Base-by-base conservation (phyloP, 35 echinoderm and acorn worm species). In the Acanthaster planci region DNA sequence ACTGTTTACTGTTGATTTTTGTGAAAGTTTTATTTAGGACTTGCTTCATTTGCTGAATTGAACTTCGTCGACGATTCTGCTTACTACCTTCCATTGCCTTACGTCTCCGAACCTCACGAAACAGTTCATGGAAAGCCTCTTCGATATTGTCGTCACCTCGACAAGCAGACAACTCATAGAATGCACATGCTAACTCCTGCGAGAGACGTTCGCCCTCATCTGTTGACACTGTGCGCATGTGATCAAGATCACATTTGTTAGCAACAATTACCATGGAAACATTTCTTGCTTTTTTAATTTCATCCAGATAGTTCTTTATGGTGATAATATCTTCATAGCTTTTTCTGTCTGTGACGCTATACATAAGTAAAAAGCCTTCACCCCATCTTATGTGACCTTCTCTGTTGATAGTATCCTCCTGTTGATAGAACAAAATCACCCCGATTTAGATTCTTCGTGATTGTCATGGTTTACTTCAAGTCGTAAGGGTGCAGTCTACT, bases 11-110 rank as follows among this genome's bases (percentile, higher is more conserved):
- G 80, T 97, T 97, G 36, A 97, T 97, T 64, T 97, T 97, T 23
- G 90, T 97, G 37, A 97, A 79, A 37, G 90, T 97, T 78, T 93
- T 93, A 72, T 97, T 97, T 3, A 97, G 40, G 7, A 93, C 94
- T 79, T 97, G 94, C 76, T 97, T 97, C 94, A 97, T 92, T 40
- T 92, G 90, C 72, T 97, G 94, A 38, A 92, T 90, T 8, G 94
- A 93, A 64, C 90, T 93, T 32, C 94, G 83, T 72, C 64, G 22
- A 42, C 90, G 80, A 32, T 87, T 77, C 6, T 79, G 60, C 77
- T 90, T 92, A 58, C 60, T 86, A 27, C 80, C 80, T 51, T 86
- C 90, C 79, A 93, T 85, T 14, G 86, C 84, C 60, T 87, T 84
- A 36, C 94, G 77, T 53, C 94, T 85, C 40, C 90, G 38, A 14